Conservation (phyloP, 2,888 invertebrate species). For the Eristalis pertinax region DNA sequence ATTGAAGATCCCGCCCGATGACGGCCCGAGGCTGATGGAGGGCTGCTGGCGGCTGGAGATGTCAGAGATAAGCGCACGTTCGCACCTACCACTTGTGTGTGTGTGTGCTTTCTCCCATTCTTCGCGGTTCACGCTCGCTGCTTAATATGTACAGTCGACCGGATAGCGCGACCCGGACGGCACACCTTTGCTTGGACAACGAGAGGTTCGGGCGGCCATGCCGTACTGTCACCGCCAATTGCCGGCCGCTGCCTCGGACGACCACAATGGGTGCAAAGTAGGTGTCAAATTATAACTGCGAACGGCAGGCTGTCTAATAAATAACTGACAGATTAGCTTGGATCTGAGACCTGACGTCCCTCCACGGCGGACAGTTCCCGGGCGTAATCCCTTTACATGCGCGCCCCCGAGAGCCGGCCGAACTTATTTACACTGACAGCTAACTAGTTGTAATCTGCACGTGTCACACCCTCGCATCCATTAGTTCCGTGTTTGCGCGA, state of each 20-base stretch:
- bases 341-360: background rate
- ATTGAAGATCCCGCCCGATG: background rate
- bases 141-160: conserved; percentile 1
- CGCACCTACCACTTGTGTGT: conserved; percentile 26
- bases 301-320: conserved; percentile 36
- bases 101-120: background rate
- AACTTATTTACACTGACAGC: background rate
- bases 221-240: background rate
- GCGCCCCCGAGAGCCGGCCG: background rate
- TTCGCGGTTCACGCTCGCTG: background rate
- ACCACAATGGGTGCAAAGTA: conserved; percentile 35
- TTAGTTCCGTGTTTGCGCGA: conserved; percentile 14
- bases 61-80: conserved; percentile 34
- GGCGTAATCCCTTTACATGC: background rate
- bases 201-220: conserved; percentile 30
- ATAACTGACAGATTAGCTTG: conserved; percentile 47
- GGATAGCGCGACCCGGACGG: conserved; percentile 9
- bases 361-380: background rate
- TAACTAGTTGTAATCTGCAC: conserved; percentile 41
- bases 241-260: background rate
- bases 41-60: background rate
- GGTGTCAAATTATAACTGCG: conserved; percentile 56
- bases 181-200: conserved; percentile 59
- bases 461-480: conserved; percentile 39
- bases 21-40: background rate